Percentiles rank a stretch among this genome's conserved stretches.
Conservation (phyloP, 2,113 vertebrate genomes). For the Ancistrus triradiatus region DNA sequence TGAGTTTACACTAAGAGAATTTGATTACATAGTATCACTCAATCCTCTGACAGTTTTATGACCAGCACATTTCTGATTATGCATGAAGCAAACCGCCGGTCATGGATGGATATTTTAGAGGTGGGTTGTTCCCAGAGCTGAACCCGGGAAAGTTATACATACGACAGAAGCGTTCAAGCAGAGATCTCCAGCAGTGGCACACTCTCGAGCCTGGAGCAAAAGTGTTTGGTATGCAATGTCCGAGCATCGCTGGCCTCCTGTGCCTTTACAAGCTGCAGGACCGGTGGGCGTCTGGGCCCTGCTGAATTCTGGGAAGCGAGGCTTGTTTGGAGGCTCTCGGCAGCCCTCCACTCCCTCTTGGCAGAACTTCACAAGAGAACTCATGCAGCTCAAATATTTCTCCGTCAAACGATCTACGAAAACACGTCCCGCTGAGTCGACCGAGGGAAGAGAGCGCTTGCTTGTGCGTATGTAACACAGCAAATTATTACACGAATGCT, state of each 20-base stretch:
- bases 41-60: not conserved
- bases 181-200: constrained; percentile 3
- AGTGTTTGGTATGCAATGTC: constrained; percentile 30
- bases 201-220: not conserved
- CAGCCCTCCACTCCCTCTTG: constrained; percentile 58
- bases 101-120: not conserved
- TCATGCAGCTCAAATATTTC: constrained; percentile 70
- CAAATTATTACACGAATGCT: constrained; percentile 30
- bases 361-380: constrained; percentile 64
- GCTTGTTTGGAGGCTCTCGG: constrained; percentile 68
- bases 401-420: constrained; percentile 71
- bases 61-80: constrained; percentile 4
- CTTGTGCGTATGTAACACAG: constrained; percentile 13
- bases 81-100: not conserved
- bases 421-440: constrained; percentile 67
- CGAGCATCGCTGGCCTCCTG: constrained; percentile 46
- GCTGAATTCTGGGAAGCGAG: constrained; percentile 69
- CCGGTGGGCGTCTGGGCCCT: constrained; percentile 58
- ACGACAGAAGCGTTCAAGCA: constrained; percentile 10
- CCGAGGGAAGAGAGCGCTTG: constrained; percentile 50
- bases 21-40: not conserved
- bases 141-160: not conserved
- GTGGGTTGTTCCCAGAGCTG: not conserved
- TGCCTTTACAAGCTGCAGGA: constrained; percentile 52
- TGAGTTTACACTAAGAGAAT: constrained; percentile 7